Base-by-base conservation (phyloP, 2,888 invertebrate genomes). In the Rhamphomyia laevipes region DNA sequence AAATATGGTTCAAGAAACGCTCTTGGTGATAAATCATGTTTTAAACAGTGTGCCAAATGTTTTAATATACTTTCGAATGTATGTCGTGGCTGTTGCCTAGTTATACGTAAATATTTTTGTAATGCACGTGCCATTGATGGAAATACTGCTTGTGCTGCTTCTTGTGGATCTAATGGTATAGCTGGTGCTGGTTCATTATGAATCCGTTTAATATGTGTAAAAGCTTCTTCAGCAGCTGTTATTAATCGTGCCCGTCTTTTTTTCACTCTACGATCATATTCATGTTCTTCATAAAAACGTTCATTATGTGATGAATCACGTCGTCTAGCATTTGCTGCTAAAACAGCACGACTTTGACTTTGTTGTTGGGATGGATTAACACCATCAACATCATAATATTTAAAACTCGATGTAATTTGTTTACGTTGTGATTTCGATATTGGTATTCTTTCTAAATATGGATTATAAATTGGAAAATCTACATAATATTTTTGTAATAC, bases 101-200 rank as follows among this genome's bases (percentile, higher is more conserved):
- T 99, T 3, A 95, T 87, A 11, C 96, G 81, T 51, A 99, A 74
- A 71, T 90, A 99, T 71, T 99, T 97, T 73, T 96, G 96, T 55
- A 99, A 74, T 2, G 97, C 90, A 50, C 95, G 80, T 0, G 96
- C 93, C 77, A 99, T 84, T 9, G 94, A 93, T 2, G 96, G 96
- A 66, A 99, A 97, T 49, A 99, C 92, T 0, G 96, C 93, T 67
- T 94, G 92, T 0, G 97, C 97, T 4, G 97, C 96, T 73, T 96
- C 96, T 60, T 90, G 82, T 0, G 96, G 87, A 63, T 95, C 93
- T 75, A 99, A 84, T 0, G 88, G 86, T 51, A 86, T 80, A 0
- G 89, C 86, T 0, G 89, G 84, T 30, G 85, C 81, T 48, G 78
- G 75, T 57, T 80, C 81, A 52, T 80, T 77, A 55, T 80, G 73